Evolutionary conservation across 1,140 invertebrate species (phyloP), one percentile per base, ranked within the genome.

Genomic region (Drosophila repleta): DNA sequence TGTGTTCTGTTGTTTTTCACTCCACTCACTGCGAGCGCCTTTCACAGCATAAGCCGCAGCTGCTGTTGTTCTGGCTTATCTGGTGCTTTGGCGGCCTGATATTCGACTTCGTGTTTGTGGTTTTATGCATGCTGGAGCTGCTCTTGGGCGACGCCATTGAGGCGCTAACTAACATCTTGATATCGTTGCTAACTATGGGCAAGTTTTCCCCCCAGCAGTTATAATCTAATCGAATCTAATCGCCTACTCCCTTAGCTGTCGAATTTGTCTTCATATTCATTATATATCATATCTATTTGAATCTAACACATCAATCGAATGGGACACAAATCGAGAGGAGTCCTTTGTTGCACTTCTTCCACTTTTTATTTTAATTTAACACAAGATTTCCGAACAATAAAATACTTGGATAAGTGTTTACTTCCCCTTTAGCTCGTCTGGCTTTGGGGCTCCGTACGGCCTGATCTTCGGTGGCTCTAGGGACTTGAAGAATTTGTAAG

Each of bases 101-200:
- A 10, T 66, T 85, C 6, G 81, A 85, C 53, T 24, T 60, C 1
- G 18, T 87, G 0, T 78, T 75, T 39, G 43, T 87, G n/a, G n/a
- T 67, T 0, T 65, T 76, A 65, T 83, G 79, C 75, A 0, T 73
- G 7, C 39, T 52, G 29, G 75, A 87, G 10, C 18, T 87, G 0
- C 18, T 72, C 5, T n/a, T 24, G 0, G 83, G 79, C 20, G 83
- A 88, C 53, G 26, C 58, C 6, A 76, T 87, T 15, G 83, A 88
- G 11, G 83, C 79, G 2, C 17, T 88, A 24, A 87, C 84, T 13
- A 88, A 87, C 26, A 83, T 87, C 4, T 17, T 87, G 17, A 83
- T 87, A 2, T 83, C 83, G 7, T 15, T 83, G 20, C 26, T 88
- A 15, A 88, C 83, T 20, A 76, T 88, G 62, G 68, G 83, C 46